These are phyloP conservation scores for Rhyacophila brunnea DNA, from an alignment of 1,140 invertebrate genomes.

Conservation along the genomic window DNA sequence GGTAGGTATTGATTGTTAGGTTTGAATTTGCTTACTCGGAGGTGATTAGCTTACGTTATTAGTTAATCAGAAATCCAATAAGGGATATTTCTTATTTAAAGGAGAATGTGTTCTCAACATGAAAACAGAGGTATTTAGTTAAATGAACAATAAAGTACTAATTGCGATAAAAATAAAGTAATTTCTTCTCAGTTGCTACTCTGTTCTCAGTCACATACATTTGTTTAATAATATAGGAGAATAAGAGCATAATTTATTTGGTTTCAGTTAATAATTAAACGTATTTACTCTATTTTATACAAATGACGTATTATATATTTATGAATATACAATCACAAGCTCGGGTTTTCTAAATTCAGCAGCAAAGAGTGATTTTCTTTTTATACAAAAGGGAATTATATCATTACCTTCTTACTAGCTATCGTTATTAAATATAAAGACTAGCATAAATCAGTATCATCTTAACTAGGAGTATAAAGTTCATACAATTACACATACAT, in stretches of 20 bases:
- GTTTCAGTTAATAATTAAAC: conserved; percentile 1
- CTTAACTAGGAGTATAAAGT: conserved; percentile 28
- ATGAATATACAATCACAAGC: background rate
- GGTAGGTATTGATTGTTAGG: background rate
- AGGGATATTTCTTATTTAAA: background rate
- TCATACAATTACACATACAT: conserved; percentile 18
- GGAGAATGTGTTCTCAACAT: background rate
- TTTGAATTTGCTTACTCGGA: no score
- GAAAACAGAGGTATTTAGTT: background rate
- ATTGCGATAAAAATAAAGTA: no score
- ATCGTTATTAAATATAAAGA: conserved; percentile 30
- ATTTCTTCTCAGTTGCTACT: no score
- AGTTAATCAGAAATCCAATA: no score
- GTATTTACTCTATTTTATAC: background rate
- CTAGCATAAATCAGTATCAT: conserved; percentile 36
- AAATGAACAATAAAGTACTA: no score
- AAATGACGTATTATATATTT: background rate
- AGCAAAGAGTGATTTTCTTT: background rate
- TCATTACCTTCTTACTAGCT: conserved; percentile 23
- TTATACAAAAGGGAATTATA: conserved; percentile 5
- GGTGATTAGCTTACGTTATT: no score
- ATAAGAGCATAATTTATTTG: background rate
- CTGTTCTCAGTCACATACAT: no score
- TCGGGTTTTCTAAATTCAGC: conserved; percentile 6
- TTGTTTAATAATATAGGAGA: no score